Conservation (phyloP, 2,888 invertebrate species). For the Chironomus tentans region DNA sequence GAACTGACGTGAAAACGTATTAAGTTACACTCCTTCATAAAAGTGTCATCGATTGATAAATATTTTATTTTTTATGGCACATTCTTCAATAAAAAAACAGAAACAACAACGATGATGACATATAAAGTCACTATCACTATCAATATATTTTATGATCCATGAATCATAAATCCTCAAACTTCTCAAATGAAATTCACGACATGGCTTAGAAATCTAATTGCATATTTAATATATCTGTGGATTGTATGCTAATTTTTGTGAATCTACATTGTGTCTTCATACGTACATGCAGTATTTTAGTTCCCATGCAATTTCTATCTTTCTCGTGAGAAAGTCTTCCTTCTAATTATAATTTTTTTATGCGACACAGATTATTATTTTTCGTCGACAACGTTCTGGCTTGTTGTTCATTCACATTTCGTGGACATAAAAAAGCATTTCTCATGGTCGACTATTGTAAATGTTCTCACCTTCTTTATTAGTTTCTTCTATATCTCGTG, state of each 20-base stretch:
- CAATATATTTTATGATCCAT: neutral
- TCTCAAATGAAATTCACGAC: neutral
- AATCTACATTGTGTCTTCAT: neutral
- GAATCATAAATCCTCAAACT: neutral
- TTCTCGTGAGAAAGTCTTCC: neutral
- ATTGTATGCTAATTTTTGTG: neutral
- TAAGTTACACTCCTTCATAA: neutral
- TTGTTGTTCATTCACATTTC: neutral
- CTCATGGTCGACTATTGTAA: neutral
- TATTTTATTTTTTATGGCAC: neutral
- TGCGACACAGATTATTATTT: slow-evolving; percentile 1
- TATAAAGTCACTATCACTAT: neutral
- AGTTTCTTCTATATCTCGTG: neutral
- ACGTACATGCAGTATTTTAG: neutral
- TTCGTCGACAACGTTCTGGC: neutral
- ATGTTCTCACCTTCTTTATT: slow-evolving; percentile 4
- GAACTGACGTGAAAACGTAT: neutral
- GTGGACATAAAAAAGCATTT: neutral
- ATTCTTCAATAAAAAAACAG: too few relatives aligned
- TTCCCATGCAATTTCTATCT: neutral
- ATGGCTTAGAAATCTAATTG: neutral
- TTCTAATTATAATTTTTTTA: neutral
- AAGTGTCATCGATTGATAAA: neutral
- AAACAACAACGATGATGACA: neutral
- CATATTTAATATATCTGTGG: neutral